Percentiles rank a stretch among this genome's conserved stretches.
phyloP scores from a whole-genome alignment of 2,113 vertebrate genomes.

The Misgurnus anguillicaudatus region DNA sequence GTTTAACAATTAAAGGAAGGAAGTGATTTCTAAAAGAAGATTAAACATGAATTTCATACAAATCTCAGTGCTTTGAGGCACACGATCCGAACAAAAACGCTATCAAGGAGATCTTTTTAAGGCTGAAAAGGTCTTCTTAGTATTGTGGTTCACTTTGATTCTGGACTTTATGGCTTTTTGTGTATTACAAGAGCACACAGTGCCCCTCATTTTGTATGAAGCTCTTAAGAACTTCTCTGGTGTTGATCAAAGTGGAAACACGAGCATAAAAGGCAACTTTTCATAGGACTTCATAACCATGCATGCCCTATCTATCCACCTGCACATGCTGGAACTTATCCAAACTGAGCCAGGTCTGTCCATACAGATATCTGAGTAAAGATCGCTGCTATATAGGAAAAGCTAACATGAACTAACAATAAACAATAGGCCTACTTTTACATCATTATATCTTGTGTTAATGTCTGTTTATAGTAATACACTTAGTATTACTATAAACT shows the following conservation, averaged over 20 bases:
- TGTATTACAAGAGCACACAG: neutral
- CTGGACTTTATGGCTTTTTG: neutral
- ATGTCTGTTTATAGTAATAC: too few species aligned
- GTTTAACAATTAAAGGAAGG: conserved; percentile 5
- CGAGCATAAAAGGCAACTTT: conserved; percentile 13
- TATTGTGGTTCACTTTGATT: conserved; percentile 34
- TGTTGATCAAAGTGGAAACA: conserved; percentile 26
- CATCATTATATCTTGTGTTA: too few species aligned
- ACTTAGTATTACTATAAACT: too few species aligned
- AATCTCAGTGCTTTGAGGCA: conserved; percentile 22
- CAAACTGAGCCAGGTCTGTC: neutral
- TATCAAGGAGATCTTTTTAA: conserved; percentile 20
- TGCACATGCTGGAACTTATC: conserved; percentile 19
- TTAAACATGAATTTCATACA: conserved; percentile 16
- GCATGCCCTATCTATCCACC: conserved; percentile 10
- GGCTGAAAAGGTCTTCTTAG: conserved; percentile 18
- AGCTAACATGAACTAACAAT: neutral
- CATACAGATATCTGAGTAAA: neutral
- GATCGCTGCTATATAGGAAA: neutral
- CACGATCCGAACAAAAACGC: conserved; percentile 18
- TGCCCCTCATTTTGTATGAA: neutral
- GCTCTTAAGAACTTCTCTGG: neutral
- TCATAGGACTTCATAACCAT: conserved; percentile 11
- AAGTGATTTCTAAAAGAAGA: conserved; percentile 26
- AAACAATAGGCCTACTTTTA: too few species aligned